Percentiles rank a stretch among this genome's conserved stretches.
Evolutionary conservation across 2,888 invertebrate species (phyloP).

Genomic region (Erebia aethiops): DNA sequence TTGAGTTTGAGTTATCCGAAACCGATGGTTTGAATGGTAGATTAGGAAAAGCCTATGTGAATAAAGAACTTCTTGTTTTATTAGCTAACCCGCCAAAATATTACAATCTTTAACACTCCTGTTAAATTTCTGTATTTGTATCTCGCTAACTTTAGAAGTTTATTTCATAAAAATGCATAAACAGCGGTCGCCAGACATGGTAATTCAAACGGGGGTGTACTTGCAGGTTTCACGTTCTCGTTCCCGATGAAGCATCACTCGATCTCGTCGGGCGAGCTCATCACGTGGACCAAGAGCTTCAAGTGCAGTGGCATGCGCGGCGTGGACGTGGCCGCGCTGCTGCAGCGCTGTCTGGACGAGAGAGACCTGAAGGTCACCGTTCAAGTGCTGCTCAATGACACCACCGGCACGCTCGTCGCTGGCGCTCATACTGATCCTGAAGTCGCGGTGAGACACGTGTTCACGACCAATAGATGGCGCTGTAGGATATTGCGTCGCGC

Average conservation of each 20-base stretch:
- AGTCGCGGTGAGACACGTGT: slow-evolving; percentile 66
- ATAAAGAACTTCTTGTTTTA: no score
- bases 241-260: slow-evolving; percentile 91
- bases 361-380: slow-evolving; percentile 85
- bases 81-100: no score
- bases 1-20: no score
- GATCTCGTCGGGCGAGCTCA: slow-evolving; percentile 87
- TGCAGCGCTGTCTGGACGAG: slow-evolving; percentile 85
- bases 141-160: no score
- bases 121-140: no score
- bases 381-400: slow-evolving; percentile 90
- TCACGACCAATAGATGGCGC: no score
- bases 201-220: neutral
- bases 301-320: slow-evolving; percentile 87
- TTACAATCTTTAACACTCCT: no score
- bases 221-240: slow-evolving; percentile 91
- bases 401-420: slow-evolving; percentile 87
- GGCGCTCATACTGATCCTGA: slow-evolving; percentile 86
- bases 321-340: slow-evolving; percentile 87
- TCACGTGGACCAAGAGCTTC: slow-evolving; percentile 94
- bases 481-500: no score
- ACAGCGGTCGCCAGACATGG: neutral
- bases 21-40: no score
- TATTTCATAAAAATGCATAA: no score
- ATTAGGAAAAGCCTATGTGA: no score